Percentiles rank a stretch among this genome's conserved stretches.
These are phyloP conservation scores for Falcaria lacertinaria DNA, from an alignment of 2,888 invertebrate species.

Conservation along the genomic window DNA sequence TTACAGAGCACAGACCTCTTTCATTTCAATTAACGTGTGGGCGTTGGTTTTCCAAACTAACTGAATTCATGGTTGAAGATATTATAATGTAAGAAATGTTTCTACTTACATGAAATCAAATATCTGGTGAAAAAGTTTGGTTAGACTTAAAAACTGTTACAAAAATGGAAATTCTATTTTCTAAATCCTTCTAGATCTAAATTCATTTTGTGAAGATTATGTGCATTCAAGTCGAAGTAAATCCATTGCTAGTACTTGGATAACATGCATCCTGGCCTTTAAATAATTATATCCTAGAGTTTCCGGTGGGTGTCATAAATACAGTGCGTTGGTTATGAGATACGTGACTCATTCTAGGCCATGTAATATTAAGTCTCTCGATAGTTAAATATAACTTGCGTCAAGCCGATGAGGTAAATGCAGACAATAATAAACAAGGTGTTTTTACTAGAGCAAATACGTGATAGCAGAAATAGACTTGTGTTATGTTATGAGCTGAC, in stretches of 20 bases:
- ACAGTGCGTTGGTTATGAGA: constrained; percentile 38
- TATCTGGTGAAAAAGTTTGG: too few species aligned
- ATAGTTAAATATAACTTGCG: constrained; percentile 5
- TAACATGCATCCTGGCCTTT: constrained; percentile 13
- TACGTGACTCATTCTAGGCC: constrained; percentile 50
- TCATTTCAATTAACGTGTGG: too few species aligned
- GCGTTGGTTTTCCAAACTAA: too few species aligned
- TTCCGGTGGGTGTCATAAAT: constrained; percentile 55
- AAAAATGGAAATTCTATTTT: too few species aligned
- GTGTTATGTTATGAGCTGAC: constrained; percentile 17
- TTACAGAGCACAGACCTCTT: too few species aligned
- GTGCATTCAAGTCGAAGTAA: background rate
- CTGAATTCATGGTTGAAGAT: too few species aligned
- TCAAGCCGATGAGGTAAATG: constrained; percentile 15
- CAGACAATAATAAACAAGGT: constrained; percentile 17
- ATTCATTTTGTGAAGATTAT: too few species aligned
- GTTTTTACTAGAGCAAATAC: constrained; percentile 6
- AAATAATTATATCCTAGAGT: constrained; percentile 15
- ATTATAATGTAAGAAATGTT: too few species aligned
- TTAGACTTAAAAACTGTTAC: too few species aligned
- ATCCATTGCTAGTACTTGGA: constrained; percentile 6
- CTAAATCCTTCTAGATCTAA: too few species aligned
- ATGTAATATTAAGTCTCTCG: constrained; percentile 42
- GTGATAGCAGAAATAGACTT: constrained; percentile 3
- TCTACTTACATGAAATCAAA: too few species aligned